These are phyloP conservation scores for Alcedo atthis DNA, from an alignment of 2,797 vertebrate genomes.

Conservation along the genomic window DNA sequence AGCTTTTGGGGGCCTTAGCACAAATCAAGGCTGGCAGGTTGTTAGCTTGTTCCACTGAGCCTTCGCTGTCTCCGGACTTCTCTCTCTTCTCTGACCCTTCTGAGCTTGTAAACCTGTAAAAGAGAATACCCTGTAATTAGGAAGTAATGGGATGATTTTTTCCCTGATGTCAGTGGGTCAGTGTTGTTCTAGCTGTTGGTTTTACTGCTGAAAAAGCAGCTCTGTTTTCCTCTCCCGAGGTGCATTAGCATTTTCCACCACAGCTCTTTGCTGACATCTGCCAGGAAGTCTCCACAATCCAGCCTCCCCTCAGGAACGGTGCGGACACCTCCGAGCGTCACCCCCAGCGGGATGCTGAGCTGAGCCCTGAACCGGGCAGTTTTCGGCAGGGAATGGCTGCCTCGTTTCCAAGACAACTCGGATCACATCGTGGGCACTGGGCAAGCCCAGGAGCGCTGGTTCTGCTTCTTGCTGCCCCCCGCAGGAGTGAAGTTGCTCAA, in stretches of 20 bases:
- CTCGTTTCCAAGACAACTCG: constrained; percentile 51
- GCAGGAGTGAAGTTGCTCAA: neutral
- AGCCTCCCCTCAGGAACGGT: neutral
- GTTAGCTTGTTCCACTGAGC: neutral
- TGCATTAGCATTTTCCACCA: neutral
- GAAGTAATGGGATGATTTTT: neutral
- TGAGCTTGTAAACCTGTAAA: neutral
- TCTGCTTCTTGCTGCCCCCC: rapidly evolving
- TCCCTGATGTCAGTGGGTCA: neutral
- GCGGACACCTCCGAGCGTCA: too few species aligned
- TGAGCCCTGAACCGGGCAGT: neutral
- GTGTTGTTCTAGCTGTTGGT: neutral
- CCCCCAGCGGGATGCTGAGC: too few species aligned
- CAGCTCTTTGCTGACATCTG: neutral
- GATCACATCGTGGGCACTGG: neutral
- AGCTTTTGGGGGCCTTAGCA: neutral
- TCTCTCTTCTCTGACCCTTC: neutral
- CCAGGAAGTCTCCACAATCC: neutral
- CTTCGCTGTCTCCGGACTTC: neutral
- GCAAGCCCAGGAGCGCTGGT: neutral
- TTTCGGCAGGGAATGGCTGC: constrained; percentile 23
- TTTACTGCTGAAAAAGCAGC: neutral
- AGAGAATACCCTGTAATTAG: neutral
- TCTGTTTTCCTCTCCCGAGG: neutral
- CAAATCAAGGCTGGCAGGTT: neutral